A percentile compares a stretch with the other conserved stretches of the same genome.
phyloP scores from a whole-genome alignment of 2,888 invertebrate species.

The Clanis bilineata region DNA sequence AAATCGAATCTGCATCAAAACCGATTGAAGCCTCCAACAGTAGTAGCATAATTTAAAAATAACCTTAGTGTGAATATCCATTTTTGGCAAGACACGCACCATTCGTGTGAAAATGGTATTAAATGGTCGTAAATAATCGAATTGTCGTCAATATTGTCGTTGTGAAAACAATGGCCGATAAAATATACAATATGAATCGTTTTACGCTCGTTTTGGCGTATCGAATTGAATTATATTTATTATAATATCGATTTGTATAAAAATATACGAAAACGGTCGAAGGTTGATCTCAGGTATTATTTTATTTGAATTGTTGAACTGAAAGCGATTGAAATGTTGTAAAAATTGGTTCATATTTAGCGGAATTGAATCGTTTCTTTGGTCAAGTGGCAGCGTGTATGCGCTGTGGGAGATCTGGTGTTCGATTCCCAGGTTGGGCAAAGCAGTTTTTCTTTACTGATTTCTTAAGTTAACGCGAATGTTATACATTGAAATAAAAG shows the following conservation, averaged over 20 bases:
- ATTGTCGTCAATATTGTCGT: conserved; percentile 36
- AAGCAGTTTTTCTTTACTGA: no score
- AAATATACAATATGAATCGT: conserved; percentile 59
- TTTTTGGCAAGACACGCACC: neutral
- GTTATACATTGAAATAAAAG: no score
- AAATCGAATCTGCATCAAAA: neutral
- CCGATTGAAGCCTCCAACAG: neutral
- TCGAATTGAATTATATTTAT: conserved; percentile 46
- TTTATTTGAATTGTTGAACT: neutral
- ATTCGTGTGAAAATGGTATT: conserved; percentile 2
- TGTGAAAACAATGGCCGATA: conserved; percentile 60
- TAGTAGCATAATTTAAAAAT: neutral
- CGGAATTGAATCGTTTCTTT: no score
- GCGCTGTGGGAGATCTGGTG: no score
- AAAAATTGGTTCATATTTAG: no score
- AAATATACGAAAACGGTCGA: conserved; percentile 28
- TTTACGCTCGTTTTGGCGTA: conserved; percentile 39
- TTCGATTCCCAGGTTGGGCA: no score
- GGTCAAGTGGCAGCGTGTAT: no score
- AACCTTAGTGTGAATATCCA: neutral
- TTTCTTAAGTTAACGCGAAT: no score
- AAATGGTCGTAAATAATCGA: conserved; percentile 22
- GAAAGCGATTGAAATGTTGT: neutral
- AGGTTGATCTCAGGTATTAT: neutral
- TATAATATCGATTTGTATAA: conserved; percentile 36